Base-by-base conservation (phyloP, 2,888 invertebrate genomes). In the Brachyopa scutellaris region DNA sequence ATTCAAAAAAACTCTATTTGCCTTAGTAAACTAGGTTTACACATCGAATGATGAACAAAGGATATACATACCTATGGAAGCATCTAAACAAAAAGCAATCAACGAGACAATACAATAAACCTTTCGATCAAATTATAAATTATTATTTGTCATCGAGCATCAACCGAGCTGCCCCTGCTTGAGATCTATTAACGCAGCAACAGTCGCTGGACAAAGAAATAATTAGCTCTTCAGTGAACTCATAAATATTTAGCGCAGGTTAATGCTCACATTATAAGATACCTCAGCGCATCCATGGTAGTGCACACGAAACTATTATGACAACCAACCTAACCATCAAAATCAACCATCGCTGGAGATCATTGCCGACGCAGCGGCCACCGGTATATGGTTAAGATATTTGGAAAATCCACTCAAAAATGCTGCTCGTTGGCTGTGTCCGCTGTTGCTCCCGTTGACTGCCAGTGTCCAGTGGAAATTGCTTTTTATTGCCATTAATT, bases 201-300 rank as follows among this genome's bases (percentile, higher is more conserved):
- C n/a, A 49, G 31, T 13, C 31, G 23, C 23, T 29, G 33, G 9
- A n/a, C 15, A 36, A 36, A 36, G 19, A 82, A 76, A 82, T 82
- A 82, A 82, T 82, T 82, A 82, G 76, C 80, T 76, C 76, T 82
- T 70, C 70, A 19, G 15, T 70, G 80, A 82, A 76, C 80, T 82
- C 76, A 82, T 82, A 82, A 82, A 82, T 82, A 82, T 82, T 82
- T 76, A 82, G 66, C 69, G 45, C 80, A 66, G 80, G 76, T 76
- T 70, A 76, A 59, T 82, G 80, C 70, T 82, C 69, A 76, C 69
- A 76, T 76, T 76, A 76, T 70, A 76, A 74, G 76, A 76, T 76
- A 70, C 64, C 70, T 33, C 70, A 47, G 47, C 33, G 47, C n/a
- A n/a, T 72, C 72, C 42, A 55, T 70, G 29, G 80, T 70, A 70